Conservation (phyloP, 1,140 invertebrate genomes). For the Maniola jurtina region DNA sequence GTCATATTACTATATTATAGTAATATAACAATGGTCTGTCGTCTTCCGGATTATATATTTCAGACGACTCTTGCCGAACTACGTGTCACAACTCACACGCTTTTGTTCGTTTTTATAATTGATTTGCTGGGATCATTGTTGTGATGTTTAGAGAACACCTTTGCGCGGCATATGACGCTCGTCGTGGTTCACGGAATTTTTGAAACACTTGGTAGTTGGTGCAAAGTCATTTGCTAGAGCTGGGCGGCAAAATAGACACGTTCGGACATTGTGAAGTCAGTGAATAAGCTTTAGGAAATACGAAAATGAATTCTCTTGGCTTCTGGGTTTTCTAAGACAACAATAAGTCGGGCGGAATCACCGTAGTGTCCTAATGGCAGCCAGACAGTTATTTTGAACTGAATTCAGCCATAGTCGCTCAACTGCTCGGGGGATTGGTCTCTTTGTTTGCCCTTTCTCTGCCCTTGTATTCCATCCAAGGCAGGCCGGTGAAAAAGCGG, state of each 20-base stretch:
- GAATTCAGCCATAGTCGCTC: constrained; percentile 88
- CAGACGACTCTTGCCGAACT: too few relatives aligned
- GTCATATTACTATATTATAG: too few relatives aligned
- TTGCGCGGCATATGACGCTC: constrained; percentile 28
- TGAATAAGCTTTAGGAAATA: constrained; percentile 96
- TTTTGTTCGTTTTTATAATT: too few relatives aligned
- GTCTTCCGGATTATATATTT: too few relatives aligned
- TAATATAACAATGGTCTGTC: too few relatives aligned
- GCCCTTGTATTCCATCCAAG: constrained; percentile 90
- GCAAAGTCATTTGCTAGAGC: constrained; percentile 88
- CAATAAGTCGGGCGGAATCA: constrained; percentile 93
- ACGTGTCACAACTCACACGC: too few relatives aligned
- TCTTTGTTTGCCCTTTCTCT: too few relatives aligned
- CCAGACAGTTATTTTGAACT: constrained; percentile 92
- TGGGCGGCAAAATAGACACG: constrained; percentile 95
- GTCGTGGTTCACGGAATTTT: too few relatives aligned
- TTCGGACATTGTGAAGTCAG: constrained; percentile 94
- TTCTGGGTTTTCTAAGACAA: constrained; percentile 89
- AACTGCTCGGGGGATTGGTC: constrained; percentile 86
- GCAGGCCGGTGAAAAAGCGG: constrained; percentile 3
- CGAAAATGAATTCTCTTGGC: constrained; percentile 93
- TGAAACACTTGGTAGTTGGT: constrained; percentile 87
- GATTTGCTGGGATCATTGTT: too few relatives aligned
- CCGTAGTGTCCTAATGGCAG: constrained; percentile 93
- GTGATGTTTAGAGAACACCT: too few relatives aligned